Evolutionary conservation across 2,797 vertebrate species (phyloP).

Genomic region (Tragelaphus oryx): DNA sequence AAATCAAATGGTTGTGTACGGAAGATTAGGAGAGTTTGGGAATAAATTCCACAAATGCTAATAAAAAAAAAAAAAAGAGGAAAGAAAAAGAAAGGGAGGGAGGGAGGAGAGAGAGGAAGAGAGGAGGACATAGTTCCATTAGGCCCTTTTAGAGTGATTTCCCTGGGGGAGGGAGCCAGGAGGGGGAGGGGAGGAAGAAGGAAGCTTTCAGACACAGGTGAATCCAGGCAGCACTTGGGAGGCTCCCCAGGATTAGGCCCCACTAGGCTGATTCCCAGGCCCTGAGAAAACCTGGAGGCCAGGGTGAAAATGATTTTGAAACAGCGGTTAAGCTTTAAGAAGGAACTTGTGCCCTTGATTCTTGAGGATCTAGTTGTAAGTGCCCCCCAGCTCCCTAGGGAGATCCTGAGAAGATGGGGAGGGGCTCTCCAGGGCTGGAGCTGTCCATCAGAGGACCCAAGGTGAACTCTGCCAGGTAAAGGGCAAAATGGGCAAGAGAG

Average conservation of each 20-base stretch:
- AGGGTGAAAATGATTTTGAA: not conserved
- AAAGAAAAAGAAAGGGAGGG: slow-evolving; percentile 75
- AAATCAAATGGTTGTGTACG: slow-evolving; percentile 99
- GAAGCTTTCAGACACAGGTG: slow-evolving; percentile 80
- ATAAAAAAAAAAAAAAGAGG: slow-evolving; percentile 85
- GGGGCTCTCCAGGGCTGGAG: not conserved
- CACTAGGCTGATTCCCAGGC: not conserved
- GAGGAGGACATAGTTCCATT: slow-evolving; percentile 90
- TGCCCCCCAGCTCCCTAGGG: not conserved
- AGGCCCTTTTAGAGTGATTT: slow-evolving; percentile 95
- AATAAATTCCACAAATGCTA: slow-evolving; percentile 99
- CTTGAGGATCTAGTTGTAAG: not conserved
- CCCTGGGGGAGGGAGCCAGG: slow-evolving; percentile 83
- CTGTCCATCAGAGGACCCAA: not conserved
- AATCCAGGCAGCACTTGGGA: slow-evolving; percentile 77
- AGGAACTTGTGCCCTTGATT: slow-evolving; percentile 46
- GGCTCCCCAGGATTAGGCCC: slow-evolving; percentile 68
- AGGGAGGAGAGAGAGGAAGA: slow-evolving; percentile 79
- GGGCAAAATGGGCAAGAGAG: not conserved
- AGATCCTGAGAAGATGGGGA: not conserved
- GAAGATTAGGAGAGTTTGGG: slow-evolving; percentile 99
- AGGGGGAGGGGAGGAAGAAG: slow-evolving; percentile 57
- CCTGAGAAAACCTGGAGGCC: not conserved
- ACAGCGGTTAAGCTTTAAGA: not conserved
- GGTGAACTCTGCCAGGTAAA: not conserved